phyloP scores from a whole-genome alignment of 2,797 vertebrate genomes.

The Coccyzus lansbergi region DNA sequence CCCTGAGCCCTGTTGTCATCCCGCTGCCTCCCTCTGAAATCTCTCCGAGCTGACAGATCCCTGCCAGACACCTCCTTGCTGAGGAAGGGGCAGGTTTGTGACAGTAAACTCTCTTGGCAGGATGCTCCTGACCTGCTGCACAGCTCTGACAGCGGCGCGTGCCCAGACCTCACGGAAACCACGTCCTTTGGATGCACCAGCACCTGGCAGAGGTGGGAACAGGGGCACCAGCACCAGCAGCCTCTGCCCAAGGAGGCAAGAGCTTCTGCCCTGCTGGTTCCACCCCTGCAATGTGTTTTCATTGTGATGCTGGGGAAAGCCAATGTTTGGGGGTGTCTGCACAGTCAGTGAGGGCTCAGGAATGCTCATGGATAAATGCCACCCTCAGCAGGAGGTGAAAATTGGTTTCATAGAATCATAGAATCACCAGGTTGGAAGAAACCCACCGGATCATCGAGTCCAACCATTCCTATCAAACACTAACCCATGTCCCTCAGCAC shows the following conservation, averaged over 20 bases:
- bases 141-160: fast-evolving
- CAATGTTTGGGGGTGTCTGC: fast-evolving
- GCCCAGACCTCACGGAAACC: fast-evolving
- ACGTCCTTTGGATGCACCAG: fast-evolving
- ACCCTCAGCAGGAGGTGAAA: fast-evolving
- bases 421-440: no score
- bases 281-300: fast-evolving
- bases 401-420: no score
- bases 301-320: fast-evolving
- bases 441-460: no score
- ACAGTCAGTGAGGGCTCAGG: not conserved
- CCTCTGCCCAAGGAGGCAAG: fast-evolving
- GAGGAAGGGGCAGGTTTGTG: not conserved
- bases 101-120: not conserved
- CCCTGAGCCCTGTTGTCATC: fast-evolving
- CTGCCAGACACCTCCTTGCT: not conserved
- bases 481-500: no score
- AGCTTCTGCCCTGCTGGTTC: not conserved
- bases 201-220: fast-evolving
- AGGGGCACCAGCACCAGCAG: not conserved
- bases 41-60: not conserved
- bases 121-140: not conserved
- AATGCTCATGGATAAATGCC: no score
- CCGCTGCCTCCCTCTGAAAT: not conserved
- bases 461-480: no score